phyloP scores from a whole-genome alignment of 2,113 vertebrate species.

The Dicaeum eximium region DNA sequence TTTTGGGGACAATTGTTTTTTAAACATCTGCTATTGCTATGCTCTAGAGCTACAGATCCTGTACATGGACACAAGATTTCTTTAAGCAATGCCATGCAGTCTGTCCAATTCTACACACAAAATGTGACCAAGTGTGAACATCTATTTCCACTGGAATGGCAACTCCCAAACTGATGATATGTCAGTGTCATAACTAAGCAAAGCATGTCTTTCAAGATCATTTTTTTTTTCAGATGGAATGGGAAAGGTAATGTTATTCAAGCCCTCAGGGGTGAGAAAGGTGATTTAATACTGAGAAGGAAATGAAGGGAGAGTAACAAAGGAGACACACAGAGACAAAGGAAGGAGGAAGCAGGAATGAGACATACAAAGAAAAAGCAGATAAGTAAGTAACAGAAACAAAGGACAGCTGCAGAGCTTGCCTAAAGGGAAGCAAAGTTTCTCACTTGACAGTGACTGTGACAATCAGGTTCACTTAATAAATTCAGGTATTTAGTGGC shows the following conservation, averaged over 20 bases:
- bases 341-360: neutral
- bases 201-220: neutral
- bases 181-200: neutral
- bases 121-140: neutral
- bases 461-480: neutral
- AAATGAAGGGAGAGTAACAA: constrained; percentile 32
- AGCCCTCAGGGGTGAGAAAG: constrained; percentile 22
- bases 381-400: neutral
- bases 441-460: neutral
- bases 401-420: neutral
- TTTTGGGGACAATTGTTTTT: neutral
- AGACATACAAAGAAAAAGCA: neutral
- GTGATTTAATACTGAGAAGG: constrained; percentile 31
- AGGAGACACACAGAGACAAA: neutral
- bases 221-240: neutral
- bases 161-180: neutral
- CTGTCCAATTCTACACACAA: neutral
- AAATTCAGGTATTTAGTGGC: neutral
- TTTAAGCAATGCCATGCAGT: neutral
- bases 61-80: neutral
- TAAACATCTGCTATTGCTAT: neutral
- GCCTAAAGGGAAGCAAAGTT: neutral
- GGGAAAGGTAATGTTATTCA: neutral
- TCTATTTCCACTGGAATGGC: neutral
- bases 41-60: neutral